Conservation (phyloP, 2,113 vertebrate species). For the Apodemus sylvaticus region DNA sequence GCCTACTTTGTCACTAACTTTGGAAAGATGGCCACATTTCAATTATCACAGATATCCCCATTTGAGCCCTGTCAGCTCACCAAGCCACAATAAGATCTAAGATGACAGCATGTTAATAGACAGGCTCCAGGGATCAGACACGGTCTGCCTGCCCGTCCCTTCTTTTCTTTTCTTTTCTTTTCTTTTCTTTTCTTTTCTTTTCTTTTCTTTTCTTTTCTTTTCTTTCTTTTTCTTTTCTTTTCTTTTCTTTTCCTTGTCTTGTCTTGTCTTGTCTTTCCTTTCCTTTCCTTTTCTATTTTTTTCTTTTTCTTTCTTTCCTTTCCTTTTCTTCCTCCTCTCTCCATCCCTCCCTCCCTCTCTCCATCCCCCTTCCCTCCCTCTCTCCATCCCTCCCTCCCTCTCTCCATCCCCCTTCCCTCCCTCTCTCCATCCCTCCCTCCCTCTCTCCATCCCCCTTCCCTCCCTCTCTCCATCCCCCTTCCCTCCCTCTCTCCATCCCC, state of each 20-base stretch:
- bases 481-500: no score
- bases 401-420: no score
- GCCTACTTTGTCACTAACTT: conserved; percentile 24
- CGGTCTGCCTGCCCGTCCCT: no score
- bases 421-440: no score
- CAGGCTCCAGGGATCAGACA: neutral
- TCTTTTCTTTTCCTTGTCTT: accelerated
- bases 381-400: no score
- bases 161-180: neutral
- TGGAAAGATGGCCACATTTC: neutral
- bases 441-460: no score
- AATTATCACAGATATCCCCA: neutral
- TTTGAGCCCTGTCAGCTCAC: neutral
- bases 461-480: no score
- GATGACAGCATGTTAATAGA: accelerated
- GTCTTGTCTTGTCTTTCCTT: no score
- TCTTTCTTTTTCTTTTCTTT: accelerated
- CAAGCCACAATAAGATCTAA: neutral
- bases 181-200: accelerated
- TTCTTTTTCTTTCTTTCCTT: accelerated
- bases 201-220: accelerated
- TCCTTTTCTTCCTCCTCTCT: accelerated
- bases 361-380: no score
- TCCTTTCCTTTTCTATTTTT: no score
- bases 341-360: accelerated